Percentiles rank a stretch among this genome's conserved stretches.
These are phyloP conservation scores for Oceanodroma tethys DNA, from an alignment of 2,113 vertebrate species.

Conservation along the genomic window DNA sequence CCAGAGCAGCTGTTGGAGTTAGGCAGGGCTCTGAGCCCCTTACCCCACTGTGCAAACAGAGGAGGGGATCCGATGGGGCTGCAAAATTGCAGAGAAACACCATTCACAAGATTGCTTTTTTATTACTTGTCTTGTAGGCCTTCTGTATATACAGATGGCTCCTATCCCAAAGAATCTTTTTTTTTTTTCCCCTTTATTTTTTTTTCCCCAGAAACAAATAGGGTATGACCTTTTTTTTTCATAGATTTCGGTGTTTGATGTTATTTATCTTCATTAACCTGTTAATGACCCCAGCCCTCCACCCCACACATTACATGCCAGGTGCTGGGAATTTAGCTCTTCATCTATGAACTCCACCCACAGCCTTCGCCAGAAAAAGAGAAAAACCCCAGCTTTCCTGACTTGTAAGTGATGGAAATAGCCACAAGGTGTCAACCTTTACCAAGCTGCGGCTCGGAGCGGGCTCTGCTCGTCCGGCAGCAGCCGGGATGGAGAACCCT, in stretches of 20 bases:
- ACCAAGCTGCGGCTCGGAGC: neutral
- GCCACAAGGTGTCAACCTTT: conserved; percentile 59
- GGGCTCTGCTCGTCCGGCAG: fast-evolving
- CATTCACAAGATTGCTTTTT: neutral
- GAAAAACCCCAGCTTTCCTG: fast-evolving
- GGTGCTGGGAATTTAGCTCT: neutral
- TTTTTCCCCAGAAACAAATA: neutral
- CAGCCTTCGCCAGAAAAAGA: fast-evolving
- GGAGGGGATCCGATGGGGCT: neutral
- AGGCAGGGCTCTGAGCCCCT: neutral
- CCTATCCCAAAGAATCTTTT: neutral
- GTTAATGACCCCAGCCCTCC: neutral
- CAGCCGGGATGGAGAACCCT: fast-evolving
- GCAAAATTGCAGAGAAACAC: neutral
- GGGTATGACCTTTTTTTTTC: neutral
- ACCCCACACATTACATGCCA: neutral
- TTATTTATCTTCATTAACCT: neutral
- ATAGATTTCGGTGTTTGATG: neutral
- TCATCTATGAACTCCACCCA: neutral
- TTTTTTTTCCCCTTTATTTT: neutral
- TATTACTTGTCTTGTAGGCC: neutral
- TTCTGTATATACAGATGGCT: neutral
- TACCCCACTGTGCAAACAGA: neutral
- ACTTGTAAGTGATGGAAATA: neutral
- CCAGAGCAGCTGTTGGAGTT: neutral